Evolutionary conservation across 2,888 invertebrate species (phyloP).

Genomic region (Trissolcus japonicus): DNA sequence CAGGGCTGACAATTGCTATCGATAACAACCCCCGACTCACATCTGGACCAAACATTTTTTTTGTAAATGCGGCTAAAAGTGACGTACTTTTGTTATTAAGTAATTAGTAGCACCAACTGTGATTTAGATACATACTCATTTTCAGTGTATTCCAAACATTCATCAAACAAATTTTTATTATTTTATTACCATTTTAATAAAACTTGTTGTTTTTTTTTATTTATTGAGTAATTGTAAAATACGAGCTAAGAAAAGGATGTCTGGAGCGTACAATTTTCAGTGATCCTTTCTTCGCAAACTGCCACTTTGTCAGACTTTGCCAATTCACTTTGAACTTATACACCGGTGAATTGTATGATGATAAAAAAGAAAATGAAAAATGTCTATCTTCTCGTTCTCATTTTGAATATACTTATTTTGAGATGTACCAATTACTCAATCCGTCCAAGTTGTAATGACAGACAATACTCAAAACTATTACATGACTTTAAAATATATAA

Average conservation of each 20-base stretch:
- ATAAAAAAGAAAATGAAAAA: background rate
- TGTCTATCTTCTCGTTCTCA: background rate
- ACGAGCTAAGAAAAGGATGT: too few relatives aligned
- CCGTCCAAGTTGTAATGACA: slow-evolving; percentile 49
- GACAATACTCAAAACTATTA: slow-evolving; percentile 55
- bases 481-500: slow-evolving; percentile 51
- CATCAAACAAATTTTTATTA: slow-evolving; percentile 31
- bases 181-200: slow-evolving; percentile 9
- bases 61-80: slow-evolving; percentile 34
- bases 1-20: slow-evolving; percentile 15
- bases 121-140: slow-evolving; percentile 76
- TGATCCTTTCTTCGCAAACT: background rate
- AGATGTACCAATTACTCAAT: slow-evolving; percentile 32
- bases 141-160: slow-evolving; percentile 62
- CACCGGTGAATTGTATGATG: too few relatives aligned
- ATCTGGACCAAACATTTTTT: slow-evolving; percentile 19
- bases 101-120: slow-evolving; percentile 76
- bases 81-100: slow-evolving; percentile 65
- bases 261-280: background rate
- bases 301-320: background rate
- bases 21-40: slow-evolving; percentile 33
- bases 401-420: too few relatives aligned
- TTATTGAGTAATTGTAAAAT: background rate
- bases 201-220: slow-evolving; percentile 6
- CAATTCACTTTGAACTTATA: background rate